These are phyloP conservation scores for Daubentonia madagascariensis DNA, from an alignment of 2,113 vertebrate genomes.

Conservation along the genomic window DNA sequence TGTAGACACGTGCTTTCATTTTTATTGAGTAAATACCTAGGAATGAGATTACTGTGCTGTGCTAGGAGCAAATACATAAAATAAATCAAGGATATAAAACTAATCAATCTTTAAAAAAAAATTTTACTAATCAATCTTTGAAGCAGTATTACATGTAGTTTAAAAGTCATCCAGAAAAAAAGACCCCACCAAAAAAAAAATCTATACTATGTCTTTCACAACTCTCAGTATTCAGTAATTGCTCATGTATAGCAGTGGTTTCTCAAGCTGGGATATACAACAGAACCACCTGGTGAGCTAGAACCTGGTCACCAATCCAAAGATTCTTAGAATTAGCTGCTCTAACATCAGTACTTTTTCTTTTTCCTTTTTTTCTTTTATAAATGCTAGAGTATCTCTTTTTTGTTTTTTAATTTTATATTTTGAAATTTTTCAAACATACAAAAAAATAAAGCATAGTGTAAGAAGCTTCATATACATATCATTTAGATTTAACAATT, in stretches of 20 bases:
- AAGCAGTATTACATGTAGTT: not conserved
- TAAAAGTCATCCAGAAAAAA: not conserved
- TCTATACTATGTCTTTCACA: not conserved
- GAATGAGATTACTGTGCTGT: not conserved
- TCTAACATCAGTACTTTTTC: not conserved
- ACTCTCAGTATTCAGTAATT: not conserved
- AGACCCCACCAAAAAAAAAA: not conserved
- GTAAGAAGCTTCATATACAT: not conserved
- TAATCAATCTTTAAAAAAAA: not conserved
- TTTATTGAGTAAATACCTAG: not conserved
- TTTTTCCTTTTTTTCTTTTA: not conserved
- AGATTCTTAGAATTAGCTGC: not conserved
- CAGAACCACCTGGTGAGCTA: not conserved
- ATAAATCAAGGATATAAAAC: not conserved
- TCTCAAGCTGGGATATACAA: not conserved
- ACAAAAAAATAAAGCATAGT: conserved; percentile 4
- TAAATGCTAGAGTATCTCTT: not conserved
- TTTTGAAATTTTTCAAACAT: conserved; percentile 26
- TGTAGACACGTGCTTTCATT: not conserved
- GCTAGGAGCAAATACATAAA: not conserved
- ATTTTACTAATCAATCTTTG: not conserved
- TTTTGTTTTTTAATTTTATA: not conserved
- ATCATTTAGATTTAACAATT: not conserved
- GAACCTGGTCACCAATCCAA: not conserved
- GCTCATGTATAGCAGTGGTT: not conserved